Evolutionary conservation across 2,888 invertebrate species (phyloP), one percentile per base, ranked within the genome.

Genomic region (Andrena haemorrhoa): DNA sequence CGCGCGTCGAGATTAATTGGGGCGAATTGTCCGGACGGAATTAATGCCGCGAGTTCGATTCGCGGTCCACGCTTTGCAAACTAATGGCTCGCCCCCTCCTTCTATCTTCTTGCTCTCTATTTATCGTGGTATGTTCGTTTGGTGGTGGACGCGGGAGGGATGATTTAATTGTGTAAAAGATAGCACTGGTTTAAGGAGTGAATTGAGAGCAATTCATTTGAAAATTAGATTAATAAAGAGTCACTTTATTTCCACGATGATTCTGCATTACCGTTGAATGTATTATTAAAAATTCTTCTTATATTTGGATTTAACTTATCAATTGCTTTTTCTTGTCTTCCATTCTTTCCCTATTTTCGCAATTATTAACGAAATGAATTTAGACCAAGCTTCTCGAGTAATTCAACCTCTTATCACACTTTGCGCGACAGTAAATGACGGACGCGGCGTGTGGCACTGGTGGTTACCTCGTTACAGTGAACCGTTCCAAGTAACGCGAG

Each of bases 1-100:
- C 85, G 74, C 72, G 71, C 56, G 74, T 79, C 73, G 64, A 58
- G 83, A 87, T 88, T 89, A 89, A 88, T 88, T 82, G 86, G 79
- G 73, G 63, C 77, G 86, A 88, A 88, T 89, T 74, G 84, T 86
- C 83, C 83, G 71, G 80, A 65, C 41, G 58, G 79, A 80, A 88
- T 88, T 86, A 87, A 84, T 72, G 76, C 70, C 82, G 79, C 75
- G 61, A 64, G 63, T 78, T 84, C 83, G 78, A 86, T 83, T 86
- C 75, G 66, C 26, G 68, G 16, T 41, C 29, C 51, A 74, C 70
- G 31, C 58, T 73, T 61, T 20, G 68, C 66, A 29, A 60, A 33
- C 58, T 63, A 65, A 65, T 64, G 10, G 58, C 23, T 20, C 20
- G 8, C 0, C 16, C 41, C 29, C 58, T n/a, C 1, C 12, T 47